These are phyloP conservation scores for Oreochromis grahami DNA, from an alignment of 2,797 vertebrate genomes.

Conservation along the genomic window DNA sequence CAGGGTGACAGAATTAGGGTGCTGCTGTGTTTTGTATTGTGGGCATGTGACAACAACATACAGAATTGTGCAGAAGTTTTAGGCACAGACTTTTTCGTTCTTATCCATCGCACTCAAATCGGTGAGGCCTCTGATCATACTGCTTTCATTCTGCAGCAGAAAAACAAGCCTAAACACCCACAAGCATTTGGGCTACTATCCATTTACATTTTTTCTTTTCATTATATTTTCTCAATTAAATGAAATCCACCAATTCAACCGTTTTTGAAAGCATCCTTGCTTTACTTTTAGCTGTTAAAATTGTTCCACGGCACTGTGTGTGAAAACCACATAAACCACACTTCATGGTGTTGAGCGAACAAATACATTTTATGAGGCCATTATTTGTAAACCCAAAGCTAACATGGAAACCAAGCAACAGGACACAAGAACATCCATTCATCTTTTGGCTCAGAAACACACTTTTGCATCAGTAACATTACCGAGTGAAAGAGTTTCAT, in stretches of 20 bases:
- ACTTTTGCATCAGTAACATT: neutral
- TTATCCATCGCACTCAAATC: neutral
- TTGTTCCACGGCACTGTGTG: neutral
- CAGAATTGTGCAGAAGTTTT: neutral
- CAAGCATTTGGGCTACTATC: neutral
- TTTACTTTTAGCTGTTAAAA: neutral
- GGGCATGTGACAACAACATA: neutral
- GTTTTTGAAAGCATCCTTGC: neutral
- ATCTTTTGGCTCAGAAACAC: neutral
- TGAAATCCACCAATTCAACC: neutral
- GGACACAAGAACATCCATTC: neutral
- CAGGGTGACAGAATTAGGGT: slow-evolving; percentile 65
- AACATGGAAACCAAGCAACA: neutral
- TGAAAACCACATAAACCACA: neutral
- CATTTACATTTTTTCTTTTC: fast-evolving
- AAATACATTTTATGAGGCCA: neutral
- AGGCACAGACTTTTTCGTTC: neutral
- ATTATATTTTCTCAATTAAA: neutral
- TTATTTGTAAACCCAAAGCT: neutral
- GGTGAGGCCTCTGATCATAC: neutral
- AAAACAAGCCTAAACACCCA: neutral
- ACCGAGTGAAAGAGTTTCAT: neutral
- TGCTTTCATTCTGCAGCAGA: neutral
- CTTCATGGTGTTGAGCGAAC: neutral
- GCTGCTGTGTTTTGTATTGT: slow-evolving; percentile 9